These are phyloP conservation scores for Prostheceraeus crozeri DNA, from an alignment of 2,888 invertebrate species.

Conservation along the genomic window DNA sequence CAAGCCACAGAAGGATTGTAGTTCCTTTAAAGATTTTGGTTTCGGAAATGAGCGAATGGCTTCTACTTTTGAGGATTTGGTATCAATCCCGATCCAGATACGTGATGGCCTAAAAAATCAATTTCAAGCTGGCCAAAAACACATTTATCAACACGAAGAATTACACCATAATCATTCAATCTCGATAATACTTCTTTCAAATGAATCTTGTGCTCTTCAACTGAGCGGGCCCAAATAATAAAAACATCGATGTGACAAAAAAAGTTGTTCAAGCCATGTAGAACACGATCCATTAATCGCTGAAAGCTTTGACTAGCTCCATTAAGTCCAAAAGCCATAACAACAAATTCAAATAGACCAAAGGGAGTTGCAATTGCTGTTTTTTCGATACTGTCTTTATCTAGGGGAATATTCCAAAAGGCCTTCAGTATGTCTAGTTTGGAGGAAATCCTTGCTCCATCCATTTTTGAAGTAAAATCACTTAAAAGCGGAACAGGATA, in stretches of 20 bases:
- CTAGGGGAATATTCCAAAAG: slow-evolving; percentile 40
- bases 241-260: slow-evolving; percentile 34
- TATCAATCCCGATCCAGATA: background rate
- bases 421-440: slow-evolving; percentile 39
- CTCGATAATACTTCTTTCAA: slow-evolving; percentile 36
- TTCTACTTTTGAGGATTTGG: background rate
- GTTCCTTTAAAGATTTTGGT: no score
- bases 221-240: slow-evolving; percentile 36
- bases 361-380: slow-evolving; percentile 40
- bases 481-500: slow-evolving; percentile 39
- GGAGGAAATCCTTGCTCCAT: slow-evolving; percentile 40
- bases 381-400: slow-evolving; percentile 34
- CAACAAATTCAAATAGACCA: slow-evolving; percentile 27
- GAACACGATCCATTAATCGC: slow-evolving; percentile 32
- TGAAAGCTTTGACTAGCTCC: slow-evolving; percentile 28
- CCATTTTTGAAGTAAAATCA: slow-evolving; percentile 37
- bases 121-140: slow-evolving; percentile 37
- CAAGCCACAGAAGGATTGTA: background rate
- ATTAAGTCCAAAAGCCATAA: slow-evolving; percentile 36
- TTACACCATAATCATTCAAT: slow-evolving; percentile 35
- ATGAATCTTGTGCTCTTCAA: slow-evolving; percentile 38
- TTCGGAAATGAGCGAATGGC: slow-evolving; percentile 5
- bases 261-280: slow-evolving; percentile 13
- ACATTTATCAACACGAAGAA: slow-evolving; percentile 39
- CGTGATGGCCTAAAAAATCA: slow-evolving; percentile 6